These are phyloP conservation scores for Trematomus loennbergii DNA, from an alignment of 2,113 vertebrate species.

Conservation along the genomic window DNA sequence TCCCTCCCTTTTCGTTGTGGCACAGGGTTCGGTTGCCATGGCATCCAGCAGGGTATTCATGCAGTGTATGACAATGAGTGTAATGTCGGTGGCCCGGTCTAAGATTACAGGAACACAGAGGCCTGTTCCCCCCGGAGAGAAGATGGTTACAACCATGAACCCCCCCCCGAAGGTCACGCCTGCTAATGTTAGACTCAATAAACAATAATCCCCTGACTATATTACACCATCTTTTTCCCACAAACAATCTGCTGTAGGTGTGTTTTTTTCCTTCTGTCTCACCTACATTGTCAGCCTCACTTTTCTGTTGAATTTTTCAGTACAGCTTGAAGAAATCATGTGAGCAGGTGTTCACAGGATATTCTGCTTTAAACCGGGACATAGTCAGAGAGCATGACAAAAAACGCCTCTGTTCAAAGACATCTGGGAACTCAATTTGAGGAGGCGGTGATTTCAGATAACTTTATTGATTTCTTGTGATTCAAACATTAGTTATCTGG, in stretches of 20 bases:
- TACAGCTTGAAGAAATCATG: conserved; percentile 20
- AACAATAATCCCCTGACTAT: conserved; percentile 54
- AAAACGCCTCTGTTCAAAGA: conserved; percentile 10
- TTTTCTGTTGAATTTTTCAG: conserved; percentile 10
- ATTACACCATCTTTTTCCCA: conserved; percentile 35
- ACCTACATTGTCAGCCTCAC: background rate
- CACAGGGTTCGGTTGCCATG: conserved; percentile 75
- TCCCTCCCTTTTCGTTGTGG: conserved; percentile 45
- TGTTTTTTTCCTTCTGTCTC: background rate
- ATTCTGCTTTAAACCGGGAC: conserved; percentile 51
- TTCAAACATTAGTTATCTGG: background rate
- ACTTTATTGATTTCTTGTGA: conserved; percentile 30
- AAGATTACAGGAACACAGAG: conserved; percentile 79
- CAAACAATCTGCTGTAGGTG: conserved; percentile 32
- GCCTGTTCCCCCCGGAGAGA: conserved; percentile 69
- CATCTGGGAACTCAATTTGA: background rate
- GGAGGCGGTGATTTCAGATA: background rate
- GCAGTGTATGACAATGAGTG: conserved; percentile 79
- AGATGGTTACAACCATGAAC: conserved; percentile 53
- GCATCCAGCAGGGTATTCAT: conserved; percentile 74
- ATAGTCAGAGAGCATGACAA: background rate
- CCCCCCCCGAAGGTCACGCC: conserved; percentile 61
- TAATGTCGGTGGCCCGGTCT: conserved; percentile 71
- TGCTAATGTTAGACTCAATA: conserved; percentile 69
- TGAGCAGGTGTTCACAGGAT: conserved; percentile 55